Conservation (phyloP, 2,797 vertebrate species). For the Takifugu ocellatus region DNA sequence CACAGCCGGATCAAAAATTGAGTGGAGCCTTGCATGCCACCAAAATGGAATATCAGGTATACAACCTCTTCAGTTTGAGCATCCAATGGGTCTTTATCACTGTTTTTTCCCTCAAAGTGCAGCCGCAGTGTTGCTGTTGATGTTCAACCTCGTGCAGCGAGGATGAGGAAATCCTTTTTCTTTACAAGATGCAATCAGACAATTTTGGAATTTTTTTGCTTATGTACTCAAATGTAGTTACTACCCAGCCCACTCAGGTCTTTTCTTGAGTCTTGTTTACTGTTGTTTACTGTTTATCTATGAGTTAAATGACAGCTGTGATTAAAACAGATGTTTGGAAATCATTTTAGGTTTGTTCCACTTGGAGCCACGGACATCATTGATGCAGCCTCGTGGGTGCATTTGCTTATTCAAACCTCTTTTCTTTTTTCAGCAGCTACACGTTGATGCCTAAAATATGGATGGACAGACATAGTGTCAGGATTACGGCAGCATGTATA, state of each 20-base stretch:
- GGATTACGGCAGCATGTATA: conserved; percentile 48
- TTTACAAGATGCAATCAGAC: neutral
- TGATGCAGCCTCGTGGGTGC: conserved; percentile 6
- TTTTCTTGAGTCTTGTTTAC: neutral
- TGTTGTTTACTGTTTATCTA: neutral
- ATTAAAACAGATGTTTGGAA: neutral
- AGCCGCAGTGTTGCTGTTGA: conserved; percentile 11
- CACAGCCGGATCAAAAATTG: conserved; percentile 42
- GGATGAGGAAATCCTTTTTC: neutral
- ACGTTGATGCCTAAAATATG: neutral
- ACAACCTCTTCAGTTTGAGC: no score
- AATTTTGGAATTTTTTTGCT: neutral
- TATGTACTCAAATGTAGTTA: no score
- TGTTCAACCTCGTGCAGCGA: conserved; percentile 6
- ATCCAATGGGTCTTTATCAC: no score
- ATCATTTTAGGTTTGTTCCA: neutral
- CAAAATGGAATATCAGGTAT: no score
- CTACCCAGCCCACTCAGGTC: neutral
- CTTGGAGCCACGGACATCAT: no score
- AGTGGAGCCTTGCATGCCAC: conserved; percentile 25
- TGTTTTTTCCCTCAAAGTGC: no score
- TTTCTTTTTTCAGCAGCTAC: neutral
- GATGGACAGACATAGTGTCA: neutral
- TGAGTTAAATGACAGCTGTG: neutral
- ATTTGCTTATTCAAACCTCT: conserved; percentile 19